Evolutionary conservation across 2,888 invertebrate species (phyloP).

Genomic region (Microchrysa polita): DNA sequence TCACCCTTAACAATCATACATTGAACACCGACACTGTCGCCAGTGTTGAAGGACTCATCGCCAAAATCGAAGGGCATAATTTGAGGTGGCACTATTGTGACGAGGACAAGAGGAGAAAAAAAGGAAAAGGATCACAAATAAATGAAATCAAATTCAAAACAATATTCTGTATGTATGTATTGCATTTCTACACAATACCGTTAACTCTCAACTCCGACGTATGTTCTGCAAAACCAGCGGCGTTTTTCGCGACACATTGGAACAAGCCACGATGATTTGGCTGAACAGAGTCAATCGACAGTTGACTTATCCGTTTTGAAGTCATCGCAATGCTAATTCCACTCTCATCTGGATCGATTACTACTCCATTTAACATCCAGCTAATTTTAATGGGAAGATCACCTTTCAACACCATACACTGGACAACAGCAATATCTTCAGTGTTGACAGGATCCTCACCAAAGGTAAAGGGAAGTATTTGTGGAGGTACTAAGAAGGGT

Average conservation of each 20-base stretch:
- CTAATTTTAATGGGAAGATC: conserved; percentile 76
- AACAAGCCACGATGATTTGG: conserved; percentile 68
- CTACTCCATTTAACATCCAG: conserved; percentile 68
- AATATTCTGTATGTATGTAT: too few species aligned
- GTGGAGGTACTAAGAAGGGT: conserved; percentile 40
- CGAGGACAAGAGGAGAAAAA: too few species aligned
- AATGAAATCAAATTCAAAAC: too few species aligned
- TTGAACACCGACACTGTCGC: conserved; percentile 74
- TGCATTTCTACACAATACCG: conserved; percentile 49
- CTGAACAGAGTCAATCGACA: conserved; percentile 65
- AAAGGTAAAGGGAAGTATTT: conserved; percentile 69
- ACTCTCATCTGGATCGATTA: conserved; percentile 61
- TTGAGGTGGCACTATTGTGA: conserved; percentile 73
- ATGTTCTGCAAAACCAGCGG: conserved; percentile 63
- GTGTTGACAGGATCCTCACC: conserved; percentile 72
- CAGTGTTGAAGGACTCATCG: conserved; percentile 74
- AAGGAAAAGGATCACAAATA: too few species aligned
- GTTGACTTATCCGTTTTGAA: conserved; percentile 63
- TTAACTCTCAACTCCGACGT: conserved; percentile 56
- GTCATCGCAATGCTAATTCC: conserved; percentile 58
- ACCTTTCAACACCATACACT: conserved; percentile 75
- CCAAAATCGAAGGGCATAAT: conserved; percentile 75
- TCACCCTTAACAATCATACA: conserved; percentile 83
- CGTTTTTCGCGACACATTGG: conserved; percentile 69
- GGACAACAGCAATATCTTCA: conserved; percentile 71